These are phyloP conservation scores for Aphaenogaster rudis DNA, from an alignment of 1,140 invertebrate species.

Conservation along the genomic window DNA sequence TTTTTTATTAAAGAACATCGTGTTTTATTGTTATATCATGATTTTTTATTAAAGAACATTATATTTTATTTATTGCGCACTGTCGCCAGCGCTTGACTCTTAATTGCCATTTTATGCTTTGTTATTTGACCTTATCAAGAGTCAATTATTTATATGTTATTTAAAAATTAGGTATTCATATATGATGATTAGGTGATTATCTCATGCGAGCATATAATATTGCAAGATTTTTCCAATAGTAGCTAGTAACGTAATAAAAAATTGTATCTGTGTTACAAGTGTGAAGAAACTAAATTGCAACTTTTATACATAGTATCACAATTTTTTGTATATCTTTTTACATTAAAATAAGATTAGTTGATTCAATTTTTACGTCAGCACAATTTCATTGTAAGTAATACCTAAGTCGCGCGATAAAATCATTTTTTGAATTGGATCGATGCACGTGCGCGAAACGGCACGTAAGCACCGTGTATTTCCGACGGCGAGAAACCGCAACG, in stretches of 20 bases:
- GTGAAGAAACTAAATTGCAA: neutral
- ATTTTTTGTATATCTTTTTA: neutral
- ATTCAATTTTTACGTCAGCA: neutral
- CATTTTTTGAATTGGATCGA: constrained; percentile 6
- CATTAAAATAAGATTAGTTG: neutral
- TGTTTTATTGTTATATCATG: too few species aligned
- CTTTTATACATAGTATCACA: neutral
- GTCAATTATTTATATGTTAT: too few species aligned
- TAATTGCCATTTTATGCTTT: too few species aligned
- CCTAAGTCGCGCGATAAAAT: neutral
- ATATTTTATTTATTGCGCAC: too few species aligned
- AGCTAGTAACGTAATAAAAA: neutral
- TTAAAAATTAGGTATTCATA: neutral
- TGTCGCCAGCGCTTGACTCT: too few species aligned
- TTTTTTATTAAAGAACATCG: too few species aligned
- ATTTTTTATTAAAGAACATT: too few species aligned
- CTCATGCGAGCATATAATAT: neutral
- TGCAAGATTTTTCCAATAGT: neutral
- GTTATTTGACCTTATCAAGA: too few species aligned
- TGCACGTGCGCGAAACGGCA: constrained; percentile 62
- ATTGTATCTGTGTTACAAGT: neutral
- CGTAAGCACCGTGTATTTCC: constrained; percentile 44
- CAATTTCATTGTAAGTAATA: neutral
- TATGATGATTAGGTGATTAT: neutral
- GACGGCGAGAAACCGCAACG: constrained; percentile 58